Evolutionary conservation across 2,797 vertebrate genomes (phyloP).

Genomic region (Chelon labrosus): DNA sequence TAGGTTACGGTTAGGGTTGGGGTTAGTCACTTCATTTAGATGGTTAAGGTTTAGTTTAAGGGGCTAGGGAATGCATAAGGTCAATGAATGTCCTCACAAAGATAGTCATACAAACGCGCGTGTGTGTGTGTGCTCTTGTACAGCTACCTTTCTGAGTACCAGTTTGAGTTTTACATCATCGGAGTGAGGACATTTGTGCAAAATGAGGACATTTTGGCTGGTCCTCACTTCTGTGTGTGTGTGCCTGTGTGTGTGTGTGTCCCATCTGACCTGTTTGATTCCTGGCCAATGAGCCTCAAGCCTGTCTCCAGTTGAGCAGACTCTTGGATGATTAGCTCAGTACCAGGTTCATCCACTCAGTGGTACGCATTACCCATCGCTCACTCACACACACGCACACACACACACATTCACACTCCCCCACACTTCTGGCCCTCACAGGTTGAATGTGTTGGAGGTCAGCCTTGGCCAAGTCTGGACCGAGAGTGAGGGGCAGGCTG

Average conservation of each 20-base stretch:
- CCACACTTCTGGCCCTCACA: conserved; percentile 5
- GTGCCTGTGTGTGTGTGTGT: conserved; percentile 15
- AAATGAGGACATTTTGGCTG: too few species aligned
- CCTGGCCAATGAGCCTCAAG: conserved; percentile 32
- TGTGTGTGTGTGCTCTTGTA: too few species aligned
- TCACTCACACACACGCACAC: neutral
- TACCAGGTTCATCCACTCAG: conserved; percentile 25
- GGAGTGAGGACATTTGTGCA: too few species aligned
- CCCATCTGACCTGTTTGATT: conserved; percentile 48
- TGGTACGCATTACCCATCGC: conserved; percentile 12
- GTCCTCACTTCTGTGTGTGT: neutral
- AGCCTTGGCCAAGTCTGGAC: conserved; percentile 4
- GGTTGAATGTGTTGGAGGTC: conserved; percentile 34
- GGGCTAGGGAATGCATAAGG: too few species aligned
- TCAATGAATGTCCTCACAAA: too few species aligned
- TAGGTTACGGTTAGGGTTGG: too few species aligned
- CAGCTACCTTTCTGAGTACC: too few species aligned
- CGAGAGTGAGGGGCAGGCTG: conserved; percentile 18
- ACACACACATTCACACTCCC: conserved; percentile 11
- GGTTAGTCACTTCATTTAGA: too few species aligned
- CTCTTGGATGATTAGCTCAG: conserved; percentile 36
- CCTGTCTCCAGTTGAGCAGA: conserved; percentile 38
- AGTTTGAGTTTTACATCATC: too few species aligned
- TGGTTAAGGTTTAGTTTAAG: too few species aligned
- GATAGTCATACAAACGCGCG: too few species aligned